Evolutionary conservation across 2,888 invertebrate genomes (phyloP).

Genomic region (Sepiola atlantica): DNA sequence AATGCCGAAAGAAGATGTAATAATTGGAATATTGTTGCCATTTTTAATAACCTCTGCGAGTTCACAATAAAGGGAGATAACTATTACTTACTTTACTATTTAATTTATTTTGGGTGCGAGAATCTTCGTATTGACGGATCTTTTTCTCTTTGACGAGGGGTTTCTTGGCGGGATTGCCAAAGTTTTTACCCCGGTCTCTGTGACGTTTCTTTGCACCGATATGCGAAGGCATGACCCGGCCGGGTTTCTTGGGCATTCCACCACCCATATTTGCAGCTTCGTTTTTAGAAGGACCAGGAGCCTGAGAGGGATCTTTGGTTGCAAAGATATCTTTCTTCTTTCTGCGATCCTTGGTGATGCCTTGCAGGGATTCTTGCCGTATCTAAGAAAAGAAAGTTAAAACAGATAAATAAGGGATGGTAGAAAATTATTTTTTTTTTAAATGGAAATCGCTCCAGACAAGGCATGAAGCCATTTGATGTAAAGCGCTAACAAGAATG

Average conservation of each 20-base stretch:
- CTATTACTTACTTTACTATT: background rate
- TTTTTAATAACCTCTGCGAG: background rate
- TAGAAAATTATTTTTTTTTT: too few relatives aligned
- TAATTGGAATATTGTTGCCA: background rate
- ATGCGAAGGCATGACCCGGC: conserved; percentile 36
- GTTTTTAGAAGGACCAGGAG: background rate
- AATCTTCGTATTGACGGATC: background rate
- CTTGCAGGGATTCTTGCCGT: background rate
- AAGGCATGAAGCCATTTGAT: too few relatives aligned
- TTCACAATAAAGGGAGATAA: background rate
- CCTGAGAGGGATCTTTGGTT: background rate
- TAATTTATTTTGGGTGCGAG: background rate
- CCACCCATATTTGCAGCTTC: background rate
- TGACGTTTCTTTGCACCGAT: conserved; percentile 43
- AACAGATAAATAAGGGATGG: too few relatives aligned
- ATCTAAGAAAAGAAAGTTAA: background rate
- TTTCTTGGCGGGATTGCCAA: background rate
- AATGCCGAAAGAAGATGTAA: background rate
- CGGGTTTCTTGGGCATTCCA: background rate
- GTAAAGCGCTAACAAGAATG: too few relatives aligned
- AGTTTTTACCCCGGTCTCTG: background rate
- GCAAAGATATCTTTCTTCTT: conserved; percentile 39
- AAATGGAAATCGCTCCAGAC: too few relatives aligned
- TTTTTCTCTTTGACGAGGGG: background rate
- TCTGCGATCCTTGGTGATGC: background rate